Evolutionary conservation across 2,888 invertebrate genomes (phyloP).

Genomic region (Eucriotettix oculatus): DNA sequence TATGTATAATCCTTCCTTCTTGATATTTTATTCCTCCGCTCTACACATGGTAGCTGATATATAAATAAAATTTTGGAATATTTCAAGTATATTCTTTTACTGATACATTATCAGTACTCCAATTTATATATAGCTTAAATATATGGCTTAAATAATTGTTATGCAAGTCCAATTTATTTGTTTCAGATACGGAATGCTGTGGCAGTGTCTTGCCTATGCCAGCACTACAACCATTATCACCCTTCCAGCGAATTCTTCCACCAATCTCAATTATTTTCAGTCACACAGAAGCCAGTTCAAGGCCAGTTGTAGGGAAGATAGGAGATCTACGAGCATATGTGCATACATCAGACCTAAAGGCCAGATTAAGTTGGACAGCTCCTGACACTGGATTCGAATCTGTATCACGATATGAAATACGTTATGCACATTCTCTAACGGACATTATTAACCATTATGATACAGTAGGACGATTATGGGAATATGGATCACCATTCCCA

Average conservation of each 20-base stretch:
- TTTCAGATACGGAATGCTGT: conserved; percentile 30
- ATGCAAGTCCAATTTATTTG: not conserved
- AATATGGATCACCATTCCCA: conserved; percentile 28
- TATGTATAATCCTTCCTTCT: too few species aligned
- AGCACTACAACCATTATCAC: conserved; percentile 29
- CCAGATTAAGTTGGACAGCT: conserved; percentile 38
- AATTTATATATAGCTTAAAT: too few species aligned
- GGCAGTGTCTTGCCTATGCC: conserved; percentile 31
- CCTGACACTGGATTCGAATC: conserved; percentile 35
- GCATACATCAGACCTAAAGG: conserved; percentile 29
- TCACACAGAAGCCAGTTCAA: conserved; percentile 22
- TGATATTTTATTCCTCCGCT: too few species aligned
- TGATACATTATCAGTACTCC: too few species aligned
- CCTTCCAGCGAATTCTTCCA: conserved; percentile 34
- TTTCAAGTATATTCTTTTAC: too few species aligned
- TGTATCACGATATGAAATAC: conserved; percentile 34
- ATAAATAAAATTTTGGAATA: too few species aligned
- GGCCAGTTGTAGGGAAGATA: conserved; percentile 30
- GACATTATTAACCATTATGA: conserved; percentile 29
- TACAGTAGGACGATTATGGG: conserved; percentile 27
- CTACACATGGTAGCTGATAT: too few species aligned
- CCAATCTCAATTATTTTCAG: conserved; percentile 29
- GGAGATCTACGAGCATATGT: conserved; percentile 35
- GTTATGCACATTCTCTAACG: conserved; percentile 13
- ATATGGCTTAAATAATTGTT: too few species aligned